phyloP scores from a whole-genome alignment of 2,113 vertebrate species.

The Empidonax alnorum region DNA sequence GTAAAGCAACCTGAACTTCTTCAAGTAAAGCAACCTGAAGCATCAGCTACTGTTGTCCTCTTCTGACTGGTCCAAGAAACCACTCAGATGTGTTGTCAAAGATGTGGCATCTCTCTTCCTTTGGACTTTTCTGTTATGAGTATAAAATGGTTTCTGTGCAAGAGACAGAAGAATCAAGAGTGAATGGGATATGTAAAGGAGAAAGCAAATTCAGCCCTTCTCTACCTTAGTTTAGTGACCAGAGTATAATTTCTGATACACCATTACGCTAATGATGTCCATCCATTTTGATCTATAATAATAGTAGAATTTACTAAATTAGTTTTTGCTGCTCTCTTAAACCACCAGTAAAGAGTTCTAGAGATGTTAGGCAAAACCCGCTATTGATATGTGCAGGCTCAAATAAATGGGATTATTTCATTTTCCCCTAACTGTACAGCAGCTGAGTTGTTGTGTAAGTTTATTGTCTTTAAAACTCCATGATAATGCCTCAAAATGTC shows the following conservation, averaged over 20 bases:
- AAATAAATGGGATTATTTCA: background rate
- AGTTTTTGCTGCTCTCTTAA: background rate
- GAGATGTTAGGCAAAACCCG: background rate
- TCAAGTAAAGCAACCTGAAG: background rate
- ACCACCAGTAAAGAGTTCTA: background rate
- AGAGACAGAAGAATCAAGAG: background rate
- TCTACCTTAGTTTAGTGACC: background rate
- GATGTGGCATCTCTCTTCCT: background rate
- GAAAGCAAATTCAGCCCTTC: background rate
- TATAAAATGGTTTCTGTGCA: background rate
- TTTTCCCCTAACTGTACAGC: background rate
- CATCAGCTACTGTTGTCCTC: background rate
- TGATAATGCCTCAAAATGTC: background rate
- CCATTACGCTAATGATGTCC: background rate
- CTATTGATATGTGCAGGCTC: background rate
- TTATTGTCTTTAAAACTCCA: background rate
- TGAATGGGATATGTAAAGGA: background rate
- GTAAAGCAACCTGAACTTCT: background rate
- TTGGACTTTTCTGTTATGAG: background rate
- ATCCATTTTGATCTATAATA: background rate
- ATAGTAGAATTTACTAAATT: background rate
- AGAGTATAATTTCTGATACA: background rate
- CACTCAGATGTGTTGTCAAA: background rate
- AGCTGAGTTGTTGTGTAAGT: background rate
- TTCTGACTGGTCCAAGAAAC: background rate